Conservation (phyloP, 2,888 invertebrate genomes). For the Drosophila testacea region DNA sequence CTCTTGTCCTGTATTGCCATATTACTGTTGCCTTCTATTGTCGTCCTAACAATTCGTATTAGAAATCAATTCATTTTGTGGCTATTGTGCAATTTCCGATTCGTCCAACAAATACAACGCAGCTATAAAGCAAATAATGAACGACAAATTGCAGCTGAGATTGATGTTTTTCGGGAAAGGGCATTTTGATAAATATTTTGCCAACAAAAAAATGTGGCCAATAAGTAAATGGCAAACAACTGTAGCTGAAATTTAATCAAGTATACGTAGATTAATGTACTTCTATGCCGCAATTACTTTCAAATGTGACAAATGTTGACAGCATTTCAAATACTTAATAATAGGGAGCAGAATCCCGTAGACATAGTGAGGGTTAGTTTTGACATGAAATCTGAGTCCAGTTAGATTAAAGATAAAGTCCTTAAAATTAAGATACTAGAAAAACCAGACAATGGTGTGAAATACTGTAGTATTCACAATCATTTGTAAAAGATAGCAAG, state of each 20-base stretch:
- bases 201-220: slow-evolving; percentile 38
- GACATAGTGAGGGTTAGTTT: not conserved
- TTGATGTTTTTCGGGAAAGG: slow-evolving; percentile 55
- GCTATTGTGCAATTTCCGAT: slow-evolving; percentile 75
- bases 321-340: slow-evolving; percentile 2
- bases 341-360: not conserved
- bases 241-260: slow-evolving; percentile 28
- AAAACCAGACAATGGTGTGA: too few relatives aligned
- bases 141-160: slow-evolving; percentile 70
- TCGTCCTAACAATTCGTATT: slow-evolving; percentile 54
- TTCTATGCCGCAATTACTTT: not conserved
- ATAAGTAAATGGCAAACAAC: slow-evolving; percentile 20
- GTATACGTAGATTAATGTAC: slow-evolving; percentile 11
- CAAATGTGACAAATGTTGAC: slow-evolving; percentile 7
- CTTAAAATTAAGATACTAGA: too few relatives aligned
- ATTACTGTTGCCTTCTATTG: slow-evolving; percentile 21
- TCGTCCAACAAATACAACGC: slow-evolving; percentile 38
- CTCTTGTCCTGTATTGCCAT: slow-evolving; percentile 1
- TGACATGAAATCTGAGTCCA: not conserved
- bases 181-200: slow-evolving; percentile 61
- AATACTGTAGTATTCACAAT: too few relatives aligned
- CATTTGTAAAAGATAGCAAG: too few relatives aligned
- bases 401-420: too few relatives aligned
- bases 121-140: slow-evolving; percentile 56
- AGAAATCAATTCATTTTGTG: slow-evolving; percentile 76